Conservation (phyloP, 2,888 invertebrate species). For the Podabrus alpinus region DNA sequence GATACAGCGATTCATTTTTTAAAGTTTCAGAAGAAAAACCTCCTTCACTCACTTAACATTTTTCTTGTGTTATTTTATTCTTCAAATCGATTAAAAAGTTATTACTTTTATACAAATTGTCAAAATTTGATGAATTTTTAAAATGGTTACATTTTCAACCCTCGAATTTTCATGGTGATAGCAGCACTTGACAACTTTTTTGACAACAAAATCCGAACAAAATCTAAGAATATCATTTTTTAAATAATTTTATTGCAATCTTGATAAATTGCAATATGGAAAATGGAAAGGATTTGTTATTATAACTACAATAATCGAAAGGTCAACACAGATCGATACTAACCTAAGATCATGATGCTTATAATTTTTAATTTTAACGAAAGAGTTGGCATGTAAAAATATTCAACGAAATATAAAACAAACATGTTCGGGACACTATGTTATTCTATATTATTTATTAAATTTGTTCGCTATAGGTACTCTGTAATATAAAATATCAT, state of each 20-base stretch:
- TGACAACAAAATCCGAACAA: neutral
- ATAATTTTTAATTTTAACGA: too few species aligned
- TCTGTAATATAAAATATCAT: too few species aligned
- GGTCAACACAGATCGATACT: too few species aligned
- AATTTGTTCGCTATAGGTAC: neutral
- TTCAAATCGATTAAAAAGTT: neutral
- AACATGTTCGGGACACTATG: neutral
- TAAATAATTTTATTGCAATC: too few species aligned
- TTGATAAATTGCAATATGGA: too few species aligned
- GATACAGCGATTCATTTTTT: neutral
- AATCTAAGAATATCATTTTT: too few species aligned
- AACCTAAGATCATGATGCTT: too few species aligned
- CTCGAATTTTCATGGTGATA: neutral
- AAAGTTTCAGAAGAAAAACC: neutral
- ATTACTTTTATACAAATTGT: too few species aligned
- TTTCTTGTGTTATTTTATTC: neutral
- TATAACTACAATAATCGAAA: neutral
- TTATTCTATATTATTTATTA: too few species aligned
- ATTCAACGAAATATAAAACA: neutral
- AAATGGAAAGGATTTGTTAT: too few species aligned
- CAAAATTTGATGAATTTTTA: too few species aligned
- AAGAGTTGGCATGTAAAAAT: neutral
- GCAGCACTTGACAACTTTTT: neutral
- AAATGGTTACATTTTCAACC: neutral
- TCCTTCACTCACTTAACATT: neutral